Conservation (phyloP, 2,113 vertebrate species). For the Corythaixoides concolor region DNA sequence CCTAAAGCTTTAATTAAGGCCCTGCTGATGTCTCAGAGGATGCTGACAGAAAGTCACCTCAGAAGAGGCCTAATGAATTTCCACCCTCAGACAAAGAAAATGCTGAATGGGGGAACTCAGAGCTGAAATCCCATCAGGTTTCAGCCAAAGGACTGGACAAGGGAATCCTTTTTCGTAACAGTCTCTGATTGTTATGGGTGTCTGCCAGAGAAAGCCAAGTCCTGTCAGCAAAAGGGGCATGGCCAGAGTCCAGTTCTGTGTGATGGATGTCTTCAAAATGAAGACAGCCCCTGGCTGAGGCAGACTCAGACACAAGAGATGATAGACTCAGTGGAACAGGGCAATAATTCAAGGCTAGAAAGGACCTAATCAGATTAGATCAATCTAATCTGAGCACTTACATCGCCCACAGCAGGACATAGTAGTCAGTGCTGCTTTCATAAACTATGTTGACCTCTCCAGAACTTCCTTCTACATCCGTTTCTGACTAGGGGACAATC, state of each 20-base stretch:
- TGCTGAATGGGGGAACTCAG: background rate
- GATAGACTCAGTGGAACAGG: background rate
- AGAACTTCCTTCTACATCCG: background rate
- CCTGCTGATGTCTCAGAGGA: background rate
- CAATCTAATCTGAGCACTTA: background rate
- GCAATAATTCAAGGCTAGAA: background rate
- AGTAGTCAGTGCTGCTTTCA: background rate
- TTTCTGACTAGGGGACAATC: background rate
- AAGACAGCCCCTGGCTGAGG: background rate
- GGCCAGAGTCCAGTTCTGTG: background rate
- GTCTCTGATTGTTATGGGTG: background rate
- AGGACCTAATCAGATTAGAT: background rate
- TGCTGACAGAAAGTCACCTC: background rate
- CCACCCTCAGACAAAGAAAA: background rate
- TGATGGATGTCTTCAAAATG: background rate
- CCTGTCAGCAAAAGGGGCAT: background rate
- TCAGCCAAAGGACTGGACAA: background rate
- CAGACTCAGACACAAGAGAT: background rate
- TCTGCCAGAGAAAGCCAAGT: background rate
- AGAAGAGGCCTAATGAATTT: background rate
- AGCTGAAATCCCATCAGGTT: background rate
- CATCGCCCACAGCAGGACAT: background rate
- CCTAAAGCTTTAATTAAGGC: background rate
- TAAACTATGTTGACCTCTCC: background rate
- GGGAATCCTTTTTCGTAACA: background rate